Conservation (phyloP, 2,888 invertebrate species). For the Rambutsinella grinnellia region DNA sequence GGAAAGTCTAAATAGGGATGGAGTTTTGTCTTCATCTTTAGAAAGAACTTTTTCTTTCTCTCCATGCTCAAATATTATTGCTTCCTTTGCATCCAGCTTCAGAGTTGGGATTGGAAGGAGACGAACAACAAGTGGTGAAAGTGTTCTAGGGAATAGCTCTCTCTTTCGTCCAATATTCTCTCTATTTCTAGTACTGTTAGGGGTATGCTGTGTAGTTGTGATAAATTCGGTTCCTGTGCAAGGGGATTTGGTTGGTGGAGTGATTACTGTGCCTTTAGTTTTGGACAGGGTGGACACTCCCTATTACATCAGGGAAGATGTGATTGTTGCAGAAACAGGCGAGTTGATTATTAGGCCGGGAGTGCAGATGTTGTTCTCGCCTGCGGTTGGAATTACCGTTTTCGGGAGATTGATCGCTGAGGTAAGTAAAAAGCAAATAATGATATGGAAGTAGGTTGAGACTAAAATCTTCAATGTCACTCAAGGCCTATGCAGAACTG, state of each 20-base stretch:
- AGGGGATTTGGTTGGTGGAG: slow-evolving; percentile 60
- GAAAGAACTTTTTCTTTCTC: neutral
- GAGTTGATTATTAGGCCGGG: slow-evolving; percentile 91
- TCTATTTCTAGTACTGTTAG: slow-evolving; percentile 16
- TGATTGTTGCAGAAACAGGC: slow-evolving; percentile 83
- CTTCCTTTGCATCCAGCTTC: too few species aligned
- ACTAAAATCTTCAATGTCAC: too few species aligned
- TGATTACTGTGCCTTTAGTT: slow-evolving; percentile 58
- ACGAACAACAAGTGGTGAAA: slow-evolving; percentile 51
- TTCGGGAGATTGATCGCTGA: slow-evolving; percentile 89
- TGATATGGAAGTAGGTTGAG: too few species aligned
- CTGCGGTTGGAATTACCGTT: slow-evolving; percentile 93
- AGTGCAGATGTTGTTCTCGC: slow-evolving; percentile 88
- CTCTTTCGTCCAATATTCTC: slow-evolving; percentile 13
- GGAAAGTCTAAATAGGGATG: neutral
- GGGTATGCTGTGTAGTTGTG: slow-evolving; percentile 22
- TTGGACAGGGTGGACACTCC: slow-evolving; percentile 72
- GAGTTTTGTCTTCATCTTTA: too few species aligned
- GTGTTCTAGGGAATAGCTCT: slow-evolving; percentile 8
- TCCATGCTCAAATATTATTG: neutral
- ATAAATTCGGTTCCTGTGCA: slow-evolving; percentile 23
- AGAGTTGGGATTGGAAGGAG: too few species aligned
- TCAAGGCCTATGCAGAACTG: too few species aligned
- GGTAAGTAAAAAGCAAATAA: slow-evolving; percentile 76
- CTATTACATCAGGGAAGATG: slow-evolving; percentile 83